Conservation (phyloP, 2,797 vertebrate genomes). For the Dallia pectoralis region DNA sequence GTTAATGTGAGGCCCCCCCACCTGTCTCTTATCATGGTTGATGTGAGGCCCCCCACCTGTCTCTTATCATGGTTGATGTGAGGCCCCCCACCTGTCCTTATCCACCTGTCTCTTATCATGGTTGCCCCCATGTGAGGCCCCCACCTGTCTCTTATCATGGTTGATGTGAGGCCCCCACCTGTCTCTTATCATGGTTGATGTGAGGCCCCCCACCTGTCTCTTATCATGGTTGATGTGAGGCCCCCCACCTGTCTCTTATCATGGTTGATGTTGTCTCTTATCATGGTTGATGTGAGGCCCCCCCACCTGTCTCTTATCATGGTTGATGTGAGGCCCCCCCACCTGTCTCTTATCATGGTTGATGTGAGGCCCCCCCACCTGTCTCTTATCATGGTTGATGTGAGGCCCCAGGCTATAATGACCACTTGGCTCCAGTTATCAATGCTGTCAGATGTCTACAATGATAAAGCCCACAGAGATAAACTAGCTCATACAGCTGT, state of each 20-base stretch:
- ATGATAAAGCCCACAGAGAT: slow-evolving; percentile 38
- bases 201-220: slow-evolving; percentile 57
- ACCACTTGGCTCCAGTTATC: slow-evolving; percentile 60
- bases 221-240: slow-evolving; percentile 51
- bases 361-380: slow-evolving; percentile 61
- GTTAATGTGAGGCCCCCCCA: slow-evolving; percentile 59
- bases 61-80: slow-evolving; percentile 52
- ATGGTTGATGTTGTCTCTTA: slow-evolving; percentile 59
- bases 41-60: slow-evolving; percentile 61
- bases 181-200: slow-evolving; percentile 52
- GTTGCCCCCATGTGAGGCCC: slow-evolving; percentile 60
- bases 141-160: slow-evolving; percentile 51
- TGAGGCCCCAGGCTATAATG: slow-evolving; percentile 55
- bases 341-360: slow-evolving; percentile 50
- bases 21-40: slow-evolving; percentile 50
- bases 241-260: slow-evolving; percentile 51
- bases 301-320: slow-evolving; percentile 50
- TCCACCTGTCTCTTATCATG: slow-evolving; percentile 50
- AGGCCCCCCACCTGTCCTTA: no score
- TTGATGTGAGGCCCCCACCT: slow-evolving; percentile 62
- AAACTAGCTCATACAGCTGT: slow-evolving; percentile 37
- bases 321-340: slow-evolving; percentile 57
- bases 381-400: slow-evolving; percentile 52
- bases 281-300: no score
- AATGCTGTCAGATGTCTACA: slow-evolving; percentile 57